Base-by-base conservation (phyloP, 1,140 invertebrate genomes). In the Meloidogyne floridensis region DNA sequence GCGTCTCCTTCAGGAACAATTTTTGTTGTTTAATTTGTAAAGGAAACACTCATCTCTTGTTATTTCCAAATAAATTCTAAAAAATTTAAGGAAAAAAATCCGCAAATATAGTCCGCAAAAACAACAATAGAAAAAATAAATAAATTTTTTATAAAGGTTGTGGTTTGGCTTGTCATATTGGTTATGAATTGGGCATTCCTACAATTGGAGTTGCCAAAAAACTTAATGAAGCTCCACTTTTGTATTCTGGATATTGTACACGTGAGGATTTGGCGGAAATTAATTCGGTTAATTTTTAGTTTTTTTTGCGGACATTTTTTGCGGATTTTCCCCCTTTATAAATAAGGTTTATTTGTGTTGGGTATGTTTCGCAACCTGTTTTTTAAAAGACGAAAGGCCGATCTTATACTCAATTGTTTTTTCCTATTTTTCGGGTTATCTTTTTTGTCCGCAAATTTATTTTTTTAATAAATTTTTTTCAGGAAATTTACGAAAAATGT, bases 171-270 rank as follows among this genome's bases (percentile, higher is more conserved):
- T 83, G 77, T 71, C 84, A 83, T 65, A 75, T 86, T 53, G 85
- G 81, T 2, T 77, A 56, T 53, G 20, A 77, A 43, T 65, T 75
- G n/a, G 20, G 20, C 13, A 75, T 75, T 59, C 74, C 81, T 10
- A 81, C 85, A 18, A 77, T 86, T 70, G 84, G 84, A 42, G 15
- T 86, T 20, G 81, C 84, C 3, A 86, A 86, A 54, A 86, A 86
- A 69, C 85, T 86, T n/a, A 80, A 76, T 72, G 53, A 56, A 13
- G 54, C 70, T 2, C 83, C 83, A 11, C 18, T 84, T 13, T 43
- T 83, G 32, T 18, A 32, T 0, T 54, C 51, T 53, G 81, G 82
- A 65, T 65, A n/a, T 65, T 65, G 59, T 65, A 15, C n/a, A 65
- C 59, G 59, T 53, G 53, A 75, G n/a, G 73, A 51, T n/a, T 75